Conservation (phyloP, 2,797 vertebrate species). For the Myotis daubentonii region DNA sequence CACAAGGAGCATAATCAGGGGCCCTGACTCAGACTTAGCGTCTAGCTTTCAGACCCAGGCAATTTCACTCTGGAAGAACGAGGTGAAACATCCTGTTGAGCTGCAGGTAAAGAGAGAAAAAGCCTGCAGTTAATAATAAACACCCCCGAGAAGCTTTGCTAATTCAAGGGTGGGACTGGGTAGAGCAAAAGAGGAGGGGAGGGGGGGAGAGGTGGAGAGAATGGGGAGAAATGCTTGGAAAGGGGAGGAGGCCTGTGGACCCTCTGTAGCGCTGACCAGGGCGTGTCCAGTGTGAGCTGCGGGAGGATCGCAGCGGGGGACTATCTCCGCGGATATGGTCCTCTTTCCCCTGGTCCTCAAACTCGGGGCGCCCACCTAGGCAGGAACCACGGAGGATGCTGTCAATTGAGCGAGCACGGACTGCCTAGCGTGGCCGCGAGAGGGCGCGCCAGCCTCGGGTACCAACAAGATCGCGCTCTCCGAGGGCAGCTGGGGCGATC, state of each 20-base stretch:
- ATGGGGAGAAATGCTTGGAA: background rate
- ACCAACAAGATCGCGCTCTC: fast-evolving
- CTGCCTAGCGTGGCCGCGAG: background rate
- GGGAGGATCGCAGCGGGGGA: background rate
- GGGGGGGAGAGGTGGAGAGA: background rate
- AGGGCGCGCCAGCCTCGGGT: slow-evolving; percentile 54
- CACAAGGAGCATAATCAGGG: too few species aligned
- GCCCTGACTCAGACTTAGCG: background rate
- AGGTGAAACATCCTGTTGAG: too few species aligned
- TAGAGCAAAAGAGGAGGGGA: background rate
- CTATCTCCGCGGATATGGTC: background rate
- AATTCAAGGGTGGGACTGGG: background rate
- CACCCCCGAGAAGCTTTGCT: background rate
- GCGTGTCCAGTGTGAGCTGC: background rate
- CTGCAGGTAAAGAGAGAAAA: background rate
- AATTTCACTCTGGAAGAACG: background rate
- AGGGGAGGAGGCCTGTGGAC: fast-evolving
- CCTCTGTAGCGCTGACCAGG: too few species aligned
- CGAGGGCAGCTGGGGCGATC: fast-evolving
- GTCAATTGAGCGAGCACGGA: background rate
- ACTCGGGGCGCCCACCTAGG: fast-evolving
- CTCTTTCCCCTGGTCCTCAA: background rate
- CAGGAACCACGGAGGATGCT: background rate
- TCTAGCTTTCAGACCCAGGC: background rate
- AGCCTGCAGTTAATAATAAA: background rate